These are phyloP conservation scores for Parascotia fuliginaria DNA, from an alignment of 2,888 invertebrate species.

Conservation along the genomic window DNA sequence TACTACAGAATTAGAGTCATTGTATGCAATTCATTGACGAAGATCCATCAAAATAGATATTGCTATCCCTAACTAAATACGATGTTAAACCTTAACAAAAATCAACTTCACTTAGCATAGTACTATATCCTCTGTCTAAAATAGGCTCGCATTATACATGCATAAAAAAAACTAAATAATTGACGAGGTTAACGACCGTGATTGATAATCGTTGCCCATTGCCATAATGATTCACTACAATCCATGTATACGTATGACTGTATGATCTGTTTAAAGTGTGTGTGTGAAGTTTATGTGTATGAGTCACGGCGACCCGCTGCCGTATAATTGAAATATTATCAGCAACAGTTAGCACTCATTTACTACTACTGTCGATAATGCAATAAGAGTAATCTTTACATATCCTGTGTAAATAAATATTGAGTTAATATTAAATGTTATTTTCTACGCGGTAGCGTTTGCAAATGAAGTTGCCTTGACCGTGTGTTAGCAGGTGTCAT, in stretches of 20 bases:
- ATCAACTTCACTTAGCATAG: too few species aligned
- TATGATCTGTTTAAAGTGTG: too few species aligned
- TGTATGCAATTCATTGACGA: too few species aligned
- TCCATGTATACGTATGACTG: constrained; percentile 3
- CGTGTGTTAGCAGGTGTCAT: too few species aligned
- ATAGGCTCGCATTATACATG: too few species aligned
- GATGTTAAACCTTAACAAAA: too few species aligned
- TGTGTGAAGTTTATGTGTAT: neutral
- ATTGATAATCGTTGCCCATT: constrained; percentile 42
- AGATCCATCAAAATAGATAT: too few species aligned
- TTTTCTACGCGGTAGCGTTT: neutral
- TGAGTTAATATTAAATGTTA: neutral
- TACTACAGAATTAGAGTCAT: too few species aligned
- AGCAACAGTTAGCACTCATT: constrained; percentile 26
- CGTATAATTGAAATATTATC: constrained; percentile 50
- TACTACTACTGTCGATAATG: constrained; percentile 32
- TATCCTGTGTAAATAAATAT: constrained; percentile 11
- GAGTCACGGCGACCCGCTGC: constrained; percentile 13
- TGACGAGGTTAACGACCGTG: constrained; percentile 39
- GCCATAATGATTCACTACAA: constrained; percentile 38
- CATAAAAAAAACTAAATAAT: constrained; percentile 30
- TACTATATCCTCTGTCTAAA: too few species aligned
- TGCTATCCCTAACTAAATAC: too few species aligned
- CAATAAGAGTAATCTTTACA: constrained; percentile 21
- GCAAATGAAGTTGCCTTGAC: too few species aligned